Base-by-base conservation (phyloP, 2,797 vertebrate species). In the Sarcophilus harrisii region DNA sequence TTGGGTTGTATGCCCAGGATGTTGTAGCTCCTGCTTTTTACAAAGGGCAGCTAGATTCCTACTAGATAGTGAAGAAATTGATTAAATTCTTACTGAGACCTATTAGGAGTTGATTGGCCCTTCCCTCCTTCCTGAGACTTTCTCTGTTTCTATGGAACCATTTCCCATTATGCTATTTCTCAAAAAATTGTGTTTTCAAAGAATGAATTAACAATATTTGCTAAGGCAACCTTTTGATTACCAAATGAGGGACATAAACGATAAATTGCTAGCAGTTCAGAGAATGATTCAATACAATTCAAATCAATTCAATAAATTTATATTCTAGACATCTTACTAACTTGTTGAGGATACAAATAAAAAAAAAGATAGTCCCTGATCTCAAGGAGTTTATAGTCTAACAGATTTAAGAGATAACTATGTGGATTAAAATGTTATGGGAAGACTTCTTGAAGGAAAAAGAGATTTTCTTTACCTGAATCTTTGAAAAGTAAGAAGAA, bases 401-500 rank as follows among this genome's bases (percentile, higher is more conserved):
- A 81, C 24, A 21, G 18, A 45, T 38, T 87, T 8, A 38, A 92
- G 54, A 94, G 11, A 91, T 18, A 93, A 91, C 16, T 30, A 73
- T 49, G 18, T 45, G 52, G n/a, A 29, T 91, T 90, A 93, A 12
- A 29, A 95, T 16, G n/a, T 45, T 62, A 21, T 45, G 87, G 73
- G n/a, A 60, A 66, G 32, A 1, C 45, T 95, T 57, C 12, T 2
- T 8, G 0, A 87, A 92, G 12, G 32, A 95, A 62, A n/a, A 38
- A 92, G 3, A 90, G 32, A 14, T 49, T 1, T 60, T 49, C 49
- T 1, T 60, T 30, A 60, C 28, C 30, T 81, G 27, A 6, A 21
- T 30, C 49, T 94, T 90, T 12, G 87, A 94, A 94, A 91, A 57
- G 3, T 92, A 91, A 30, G 54, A 73, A 58, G 57, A 90, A 92